Conservation (phyloP, 1,140 invertebrate species). For the Leptopilina clavipes region DNA sequence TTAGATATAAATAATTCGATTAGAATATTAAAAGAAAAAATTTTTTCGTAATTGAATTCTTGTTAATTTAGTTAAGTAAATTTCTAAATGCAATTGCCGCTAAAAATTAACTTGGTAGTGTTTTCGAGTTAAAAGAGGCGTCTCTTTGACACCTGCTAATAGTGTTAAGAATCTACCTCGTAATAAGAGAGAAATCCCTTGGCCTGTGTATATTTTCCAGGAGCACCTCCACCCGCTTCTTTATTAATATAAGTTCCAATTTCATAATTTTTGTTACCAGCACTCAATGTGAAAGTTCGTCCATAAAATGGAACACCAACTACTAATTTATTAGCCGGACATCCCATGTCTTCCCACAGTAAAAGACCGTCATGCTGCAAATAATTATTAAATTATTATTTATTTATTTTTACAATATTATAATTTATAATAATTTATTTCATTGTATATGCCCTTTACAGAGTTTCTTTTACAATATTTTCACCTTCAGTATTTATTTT, state of each 20-base stretch:
- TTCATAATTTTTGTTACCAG: conserved; percentile 87
- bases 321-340: conserved; percentile 89
- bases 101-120: too few species aligned
- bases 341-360: conserved; percentile 91
- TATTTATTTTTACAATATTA: background rate
- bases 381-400: conserved; percentile 3
- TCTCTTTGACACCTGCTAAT: too few species aligned
- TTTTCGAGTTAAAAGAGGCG: too few species aligned
- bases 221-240: conserved; percentile 87
- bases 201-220: conserved; percentile 89
- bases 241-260: conserved; percentile 91
- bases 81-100: too few species aligned
- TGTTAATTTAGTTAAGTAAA: too few species aligned
- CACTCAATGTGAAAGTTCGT: conserved; percentile 85
- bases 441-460: too few species aligned
- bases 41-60: too few species aligned
- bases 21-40: too few species aligned
- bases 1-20: background rate
- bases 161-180: conserved; percentile 77
- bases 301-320: conserved; percentile 93
- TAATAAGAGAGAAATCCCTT: conserved; percentile 92
- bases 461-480: too few species aligned
- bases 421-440: too few species aligned
- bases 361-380: conserved; percentile 87
- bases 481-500: too few species aligned